A percentile compares a stretch with the other conserved stretches of the same genome.
These are phyloP conservation scores for Chelidonichthys spinosus DNA, from an alignment of 2,797 vertebrate genomes.

Conservation along the genomic window DNA sequence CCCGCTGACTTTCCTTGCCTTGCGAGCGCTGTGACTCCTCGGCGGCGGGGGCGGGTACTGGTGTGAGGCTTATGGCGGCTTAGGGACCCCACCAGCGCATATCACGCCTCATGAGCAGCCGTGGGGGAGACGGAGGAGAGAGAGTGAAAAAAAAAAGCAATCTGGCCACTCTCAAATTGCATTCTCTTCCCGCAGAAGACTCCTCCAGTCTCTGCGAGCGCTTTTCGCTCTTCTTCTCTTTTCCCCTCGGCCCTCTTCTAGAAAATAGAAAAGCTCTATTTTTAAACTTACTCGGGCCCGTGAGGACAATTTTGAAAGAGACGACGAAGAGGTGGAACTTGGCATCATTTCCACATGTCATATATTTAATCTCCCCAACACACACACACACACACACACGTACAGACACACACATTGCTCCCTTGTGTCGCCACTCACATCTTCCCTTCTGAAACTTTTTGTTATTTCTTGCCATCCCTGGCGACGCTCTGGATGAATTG, in stretches of 20 bases:
- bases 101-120: conserved; percentile 76
- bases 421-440: conserved; percentile 57
- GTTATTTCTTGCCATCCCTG: conserved; percentile 68
- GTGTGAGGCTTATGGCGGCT: conserved; percentile 73
- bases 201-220: conserved; percentile 53
- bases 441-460: conserved; percentile 59
- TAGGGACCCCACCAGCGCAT: conserved; percentile 71
- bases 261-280: conserved; percentile 81
- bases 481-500: conserved; percentile 53
- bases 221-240: conserved; percentile 46
- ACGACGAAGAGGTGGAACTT: conserved; percentile 67
- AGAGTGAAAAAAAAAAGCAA: conserved; percentile 70
- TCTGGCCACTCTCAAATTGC: conserved; percentile 83
- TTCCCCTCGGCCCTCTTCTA: conserved; percentile 72
- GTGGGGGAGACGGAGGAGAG: conserved; percentile 21
- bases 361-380: conserved; percentile 64
- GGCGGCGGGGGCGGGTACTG: conserved; percentile 57
- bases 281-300: conserved; percentile 70
- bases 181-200: conserved; percentile 72
- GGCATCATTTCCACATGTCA: conserved; percentile 71
- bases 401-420: conserved; percentile 43
- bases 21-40: conserved; percentile 51
- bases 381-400: conserved; percentile 18
- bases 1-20: conserved; percentile 68
- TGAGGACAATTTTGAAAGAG: conserved; percentile 60